Conservation (phyloP, 2,888 invertebrate genomes). For the Dioctria linearis region DNA sequence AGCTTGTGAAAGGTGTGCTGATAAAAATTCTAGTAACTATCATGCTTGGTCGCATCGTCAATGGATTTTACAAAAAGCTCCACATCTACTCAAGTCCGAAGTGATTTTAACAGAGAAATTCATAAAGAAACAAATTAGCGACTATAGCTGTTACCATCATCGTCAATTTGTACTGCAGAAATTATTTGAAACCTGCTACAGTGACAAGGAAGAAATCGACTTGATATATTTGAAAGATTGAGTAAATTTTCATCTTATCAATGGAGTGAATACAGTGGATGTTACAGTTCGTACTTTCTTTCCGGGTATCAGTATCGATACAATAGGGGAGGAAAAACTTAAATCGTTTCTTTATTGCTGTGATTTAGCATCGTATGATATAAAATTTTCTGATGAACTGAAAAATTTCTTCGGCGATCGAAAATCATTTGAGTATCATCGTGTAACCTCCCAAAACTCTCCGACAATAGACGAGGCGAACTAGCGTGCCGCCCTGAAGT, state of each 20-base stretch:
- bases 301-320: too few relatives aligned
- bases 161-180: constrained; percentile 68
- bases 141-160: constrained; percentile 71
- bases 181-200: constrained; percentile 67
- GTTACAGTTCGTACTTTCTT: too few relatives aligned
- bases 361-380: too few relatives aligned
- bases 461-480: too few relatives aligned
- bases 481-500: too few relatives aligned
- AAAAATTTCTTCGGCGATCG: too few relatives aligned
- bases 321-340: too few relatives aligned
- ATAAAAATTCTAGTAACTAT: constrained; percentile 88
- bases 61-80: constrained; percentile 76
- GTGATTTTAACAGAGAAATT: constrained; percentile 69
- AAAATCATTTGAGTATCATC: too few relatives aligned
- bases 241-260: constrained; percentile 66
- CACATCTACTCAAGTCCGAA: constrained; percentile 67
- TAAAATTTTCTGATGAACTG: too few relatives aligned
- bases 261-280: too few relatives aligned
- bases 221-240: constrained; percentile 65
- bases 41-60: constrained; percentile 93
- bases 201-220: constrained; percentile 63
- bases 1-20: constrained; percentile 76
- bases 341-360: too few relatives aligned
- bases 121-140: constrained; percentile 70
- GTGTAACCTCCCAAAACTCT: too few relatives aligned